Evolutionary conservation across 2,888 invertebrate genomes (phyloP).

Genomic region (Coelopa pilipes): DNA sequence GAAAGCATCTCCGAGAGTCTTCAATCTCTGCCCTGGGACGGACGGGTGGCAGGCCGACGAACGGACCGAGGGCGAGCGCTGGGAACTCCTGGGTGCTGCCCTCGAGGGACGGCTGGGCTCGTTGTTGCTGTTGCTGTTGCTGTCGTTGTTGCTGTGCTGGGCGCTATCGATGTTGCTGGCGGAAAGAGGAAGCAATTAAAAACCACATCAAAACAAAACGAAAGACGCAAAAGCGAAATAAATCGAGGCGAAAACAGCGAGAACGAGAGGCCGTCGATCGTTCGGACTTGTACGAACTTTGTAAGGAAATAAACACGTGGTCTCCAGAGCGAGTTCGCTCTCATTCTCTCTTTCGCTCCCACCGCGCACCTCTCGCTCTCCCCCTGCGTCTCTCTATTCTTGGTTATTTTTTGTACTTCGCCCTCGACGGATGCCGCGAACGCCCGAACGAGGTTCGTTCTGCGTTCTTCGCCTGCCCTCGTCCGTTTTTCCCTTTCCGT

Average conservation of each 20-base stretch:
- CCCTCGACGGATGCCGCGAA: background rate
- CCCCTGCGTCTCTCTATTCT: background rate
- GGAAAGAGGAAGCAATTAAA: slow-evolving; percentile 29
- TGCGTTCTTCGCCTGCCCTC: background rate
- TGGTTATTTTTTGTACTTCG: background rate
- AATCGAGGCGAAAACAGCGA: too few species aligned
- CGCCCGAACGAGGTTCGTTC: background rate
- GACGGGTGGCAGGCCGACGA: too few species aligned
- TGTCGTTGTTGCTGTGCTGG: too few species aligned
- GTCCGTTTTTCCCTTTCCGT: background rate
- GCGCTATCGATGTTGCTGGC: background rate
- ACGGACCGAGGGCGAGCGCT: too few species aligned
- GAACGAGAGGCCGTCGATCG: too few species aligned
- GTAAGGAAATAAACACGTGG: background rate
- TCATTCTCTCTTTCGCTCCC: background rate
- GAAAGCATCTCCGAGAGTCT: too few species aligned
- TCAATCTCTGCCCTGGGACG: too few species aligned
- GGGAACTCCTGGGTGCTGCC: too few species aligned
- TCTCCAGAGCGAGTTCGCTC: too few species aligned
- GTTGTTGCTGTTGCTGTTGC: too few species aligned
- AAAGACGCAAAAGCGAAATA: too few species aligned
- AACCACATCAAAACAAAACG: slow-evolving; percentile 12
- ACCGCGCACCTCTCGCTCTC: background rate
- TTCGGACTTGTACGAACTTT: background rate
- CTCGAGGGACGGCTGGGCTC: too few species aligned